phyloP scores from a whole-genome alignment of 2,113 vertebrate genomes.

The Urocitellus parryii region DNA sequence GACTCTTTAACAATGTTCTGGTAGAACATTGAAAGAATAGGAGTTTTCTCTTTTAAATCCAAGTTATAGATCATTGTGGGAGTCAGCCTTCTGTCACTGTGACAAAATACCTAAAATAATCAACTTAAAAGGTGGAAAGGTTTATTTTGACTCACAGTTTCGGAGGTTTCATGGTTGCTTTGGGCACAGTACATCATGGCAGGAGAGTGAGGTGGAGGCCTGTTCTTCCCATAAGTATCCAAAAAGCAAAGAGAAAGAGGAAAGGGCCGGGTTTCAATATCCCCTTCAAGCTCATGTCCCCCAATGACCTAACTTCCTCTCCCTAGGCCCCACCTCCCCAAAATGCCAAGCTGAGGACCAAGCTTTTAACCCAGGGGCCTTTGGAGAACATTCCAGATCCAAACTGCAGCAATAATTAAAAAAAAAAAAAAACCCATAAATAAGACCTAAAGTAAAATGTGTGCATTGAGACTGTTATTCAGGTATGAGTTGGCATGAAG shows the following conservation, averaged over 20 bases:
- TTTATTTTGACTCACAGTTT: neutral
- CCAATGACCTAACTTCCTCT: neutral
- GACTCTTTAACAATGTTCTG: neutral
- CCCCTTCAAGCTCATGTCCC: neutral
- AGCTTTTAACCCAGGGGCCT: neutral
- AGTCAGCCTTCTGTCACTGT: neutral
- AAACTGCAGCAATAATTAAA: neutral
- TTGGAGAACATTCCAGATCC: neutral
- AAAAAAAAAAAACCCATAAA: neutral
- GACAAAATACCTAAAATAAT: neutral
- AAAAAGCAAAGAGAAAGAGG: neutral
- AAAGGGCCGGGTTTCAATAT: neutral
- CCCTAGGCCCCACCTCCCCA: neutral
- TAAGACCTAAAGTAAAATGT: conserved; percentile 7
- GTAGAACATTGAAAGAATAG: neutral
- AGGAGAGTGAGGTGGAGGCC: neutral
- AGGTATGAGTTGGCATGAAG: neutral
- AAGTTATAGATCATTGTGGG: neutral
- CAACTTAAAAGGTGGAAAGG: neutral
- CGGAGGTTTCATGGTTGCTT: neutral
- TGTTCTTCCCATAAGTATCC: neutral
- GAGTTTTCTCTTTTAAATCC: neutral
- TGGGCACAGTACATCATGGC: neutral
- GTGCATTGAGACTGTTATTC: neutral
- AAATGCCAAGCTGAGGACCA: neutral